Evolutionary conservation across 2,113 vertebrate genomes (phyloP).

Genomic region (Saguinus imperator): DNA sequence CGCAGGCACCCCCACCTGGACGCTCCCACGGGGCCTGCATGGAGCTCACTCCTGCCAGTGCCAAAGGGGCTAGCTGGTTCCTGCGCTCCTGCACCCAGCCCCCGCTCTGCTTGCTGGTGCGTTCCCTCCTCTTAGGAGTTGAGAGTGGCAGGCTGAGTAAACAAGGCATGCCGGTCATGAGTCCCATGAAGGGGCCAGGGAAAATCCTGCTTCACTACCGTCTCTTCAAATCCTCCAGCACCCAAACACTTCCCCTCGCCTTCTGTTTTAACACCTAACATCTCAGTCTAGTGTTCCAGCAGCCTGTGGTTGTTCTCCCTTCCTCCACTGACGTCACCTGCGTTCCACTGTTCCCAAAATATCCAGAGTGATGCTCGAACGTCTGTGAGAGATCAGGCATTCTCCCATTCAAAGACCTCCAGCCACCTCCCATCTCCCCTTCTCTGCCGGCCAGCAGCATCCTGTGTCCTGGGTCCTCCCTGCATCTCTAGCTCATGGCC

Average conservation of each 20-base stretch:
- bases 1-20: too few species aligned
- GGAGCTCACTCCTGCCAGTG: too few species aligned
- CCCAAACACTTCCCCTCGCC: background rate
- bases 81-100: too few species aligned
- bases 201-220: too few species aligned
- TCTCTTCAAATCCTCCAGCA: background rate
- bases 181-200: too few species aligned
- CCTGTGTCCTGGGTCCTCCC: background rate
- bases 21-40: too few species aligned
- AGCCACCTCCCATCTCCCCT: background rate
- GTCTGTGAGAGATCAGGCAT: fast-evolving
- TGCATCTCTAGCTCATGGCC: background rate
- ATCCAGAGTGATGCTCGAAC: background rate
- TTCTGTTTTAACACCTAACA: background rate
- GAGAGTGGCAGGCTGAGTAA: too few species aligned
- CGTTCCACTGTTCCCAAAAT: background rate
- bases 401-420: background rate
- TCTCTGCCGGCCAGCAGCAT: background rate
- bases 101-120: too few species aligned
- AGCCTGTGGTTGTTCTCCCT: background rate
- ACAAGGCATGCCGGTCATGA: fast-evolving
- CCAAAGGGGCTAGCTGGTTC: too few species aligned
- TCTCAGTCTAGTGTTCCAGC: background rate
- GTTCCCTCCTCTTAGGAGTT: too few species aligned
- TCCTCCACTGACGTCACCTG: background rate